Base-by-base conservation (phyloP, 2,797 vertebrate genomes). In the Aphelocoma californica region DNA sequence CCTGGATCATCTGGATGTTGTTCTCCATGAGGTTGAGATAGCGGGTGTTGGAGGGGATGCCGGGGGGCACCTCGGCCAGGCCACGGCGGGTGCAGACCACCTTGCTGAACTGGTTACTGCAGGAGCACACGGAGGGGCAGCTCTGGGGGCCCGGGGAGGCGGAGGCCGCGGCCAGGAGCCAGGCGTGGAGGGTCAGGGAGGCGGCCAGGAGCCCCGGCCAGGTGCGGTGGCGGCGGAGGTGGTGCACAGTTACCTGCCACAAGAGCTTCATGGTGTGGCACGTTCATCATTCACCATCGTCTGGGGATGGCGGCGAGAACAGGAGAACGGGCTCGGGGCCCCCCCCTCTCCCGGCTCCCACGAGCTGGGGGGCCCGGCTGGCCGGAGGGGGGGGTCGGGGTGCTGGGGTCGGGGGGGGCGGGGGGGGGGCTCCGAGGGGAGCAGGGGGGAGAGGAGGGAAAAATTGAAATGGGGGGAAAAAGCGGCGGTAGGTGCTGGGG, bases 21-120 rank as follows among this genome's bases (percentile, higher is more conserved):
- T 99, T 99, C 97, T 99, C 99, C 99, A 99, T 99, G 86, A 99
- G 98, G 97, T 99, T 99, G 97, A 99, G 98, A 95, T 99, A 98
- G 47, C 99, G 98, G 73, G 99, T 99, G 97, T 99, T 99, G 96
- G 98, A 96, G 44, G 99, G 99, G 96, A 99, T 99, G 86, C 99
- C 99, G 18, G 98, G 98, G 58, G 99, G 99, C 72, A 99, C 99
- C 96, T 98, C 98, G 9, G 98, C 97, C 88, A 99, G 98, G 92
- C 99, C 98, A 45, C 99, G 98, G 28, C 99, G 99, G 40, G 99
- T 99, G 94, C 99, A 99, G 91, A 99, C 99, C 98, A 99, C 99
- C 97, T 99, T 99, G 98, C 99, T 98, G 97, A 99, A 98, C 98
- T 99, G 99, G 98, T 99, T 99, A 98, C 98, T 99, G 98, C 99